Base-by-base conservation (phyloP, 1,140 invertebrate genomes). In the Delia radicum region DNA sequence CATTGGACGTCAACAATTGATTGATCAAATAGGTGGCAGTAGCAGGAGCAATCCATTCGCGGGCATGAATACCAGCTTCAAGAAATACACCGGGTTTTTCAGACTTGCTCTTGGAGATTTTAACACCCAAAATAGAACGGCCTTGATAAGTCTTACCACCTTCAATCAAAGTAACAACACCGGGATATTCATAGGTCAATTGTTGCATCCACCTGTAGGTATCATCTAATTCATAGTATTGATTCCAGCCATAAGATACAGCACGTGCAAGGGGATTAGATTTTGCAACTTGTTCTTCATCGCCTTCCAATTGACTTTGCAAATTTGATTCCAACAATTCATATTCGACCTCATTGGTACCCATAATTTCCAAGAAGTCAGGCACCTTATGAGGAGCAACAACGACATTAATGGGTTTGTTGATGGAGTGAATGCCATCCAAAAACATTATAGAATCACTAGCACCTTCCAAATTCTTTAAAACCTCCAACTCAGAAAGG, bases 21-120 rank as follows among this genome's bases (percentile, higher is more conserved):
- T 90, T 88, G 21, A 90, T 87, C 8, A 93, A 88, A 77, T 88
- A 93, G 26, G 90, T 88, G 2, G 89, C 89, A 1, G 90, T 89
- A 0, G 92, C 88, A 3, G 91, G 88, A 4, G 90, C 86, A 48
- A 93, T 92, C 90, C 92, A 93, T 87, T 93, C 92, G 74, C 92
- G 87, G 0, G 91, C 88, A 84, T 93, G 91, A 72, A 92, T 91
- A 69, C 90, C 89, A 76, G 87, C 87, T 86, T 90, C 89, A 21
- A 90, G 76, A 67, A 90, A 86, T 61, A 86, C 82, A 10, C 82
- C 85, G 2, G 84, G 84, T 37, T 84, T 85, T 33, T 81, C 74
- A 8, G n/a, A 33, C 62, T 78, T 71, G 15, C 81, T 80, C 76
- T 79, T 83, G 31, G 79, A 80, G 62, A 86, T 82, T 74, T 88